A percentile compares a stretch with the other conserved stretches of the same genome.
Conservation (phyloP, 2,888 invertebrate species). For the Epirrhoe tristata region DNA sequence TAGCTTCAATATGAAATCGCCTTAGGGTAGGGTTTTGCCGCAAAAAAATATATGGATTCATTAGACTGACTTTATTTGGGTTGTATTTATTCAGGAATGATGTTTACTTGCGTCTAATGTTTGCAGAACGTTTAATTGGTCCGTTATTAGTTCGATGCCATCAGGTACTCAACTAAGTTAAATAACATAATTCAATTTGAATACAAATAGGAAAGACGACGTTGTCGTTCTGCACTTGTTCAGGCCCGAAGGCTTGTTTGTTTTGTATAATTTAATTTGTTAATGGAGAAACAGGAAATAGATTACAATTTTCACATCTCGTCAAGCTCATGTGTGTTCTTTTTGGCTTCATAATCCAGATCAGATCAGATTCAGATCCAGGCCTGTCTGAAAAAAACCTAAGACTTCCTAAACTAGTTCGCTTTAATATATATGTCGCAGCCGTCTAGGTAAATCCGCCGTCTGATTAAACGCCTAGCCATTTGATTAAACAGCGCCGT, state of each 20-base stretch:
- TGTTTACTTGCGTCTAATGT: slow-evolving; percentile 23
- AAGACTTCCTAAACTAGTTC: too few species aligned
- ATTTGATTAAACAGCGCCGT: too few species aligned
- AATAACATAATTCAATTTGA: slow-evolving; percentile 16
- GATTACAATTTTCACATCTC: neutral
- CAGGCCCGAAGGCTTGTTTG: neutral
- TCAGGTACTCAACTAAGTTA: neutral
- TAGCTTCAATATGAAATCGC: neutral
- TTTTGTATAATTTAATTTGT: neutral
- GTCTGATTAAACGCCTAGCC: too few species aligned
- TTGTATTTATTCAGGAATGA: slow-evolving; percentile 26
- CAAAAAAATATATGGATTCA: slow-evolving; percentile 32
- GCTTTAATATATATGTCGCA: too few species aligned
- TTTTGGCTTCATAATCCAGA: too few species aligned
- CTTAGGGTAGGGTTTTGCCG: slow-evolving; percentile 17
- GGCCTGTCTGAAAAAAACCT: too few species aligned
- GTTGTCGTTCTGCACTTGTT: neutral
- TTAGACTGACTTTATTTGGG: slow-evolving; percentile 32
- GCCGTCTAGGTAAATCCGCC: too few species aligned
- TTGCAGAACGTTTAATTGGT: slow-evolving; percentile 25
- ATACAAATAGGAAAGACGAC: slow-evolving; percentile 3
- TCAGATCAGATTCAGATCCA: too few species aligned
- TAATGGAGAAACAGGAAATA: neutral
- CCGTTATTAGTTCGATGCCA: slow-evolving; percentile 19
- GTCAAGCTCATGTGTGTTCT: neutral